Base-by-base conservation (phyloP, 1,140 invertebrate genomes). In the Drosophila melanica region DNA sequence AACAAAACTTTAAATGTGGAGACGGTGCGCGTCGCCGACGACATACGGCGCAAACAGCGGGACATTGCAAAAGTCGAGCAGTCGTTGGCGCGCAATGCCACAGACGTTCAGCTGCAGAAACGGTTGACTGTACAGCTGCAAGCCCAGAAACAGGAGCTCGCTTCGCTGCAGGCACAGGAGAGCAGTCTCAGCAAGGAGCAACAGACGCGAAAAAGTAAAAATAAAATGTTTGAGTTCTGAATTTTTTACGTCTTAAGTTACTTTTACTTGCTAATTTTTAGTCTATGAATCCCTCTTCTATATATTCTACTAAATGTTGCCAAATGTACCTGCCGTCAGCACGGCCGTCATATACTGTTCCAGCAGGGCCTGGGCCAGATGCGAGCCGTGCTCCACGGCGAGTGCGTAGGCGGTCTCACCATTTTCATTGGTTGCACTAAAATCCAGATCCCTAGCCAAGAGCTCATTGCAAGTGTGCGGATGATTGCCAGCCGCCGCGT, bases 401-500 rank as follows among this genome's bases (percentile, higher is more conserved):
- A 98, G 93, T 59, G 95, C 95, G 91, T 96, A 97, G 42, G 97
- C 97, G 77, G 96, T 96, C 81, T 97, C 94, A 78, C 95, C 94
- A 92, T 96, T 94, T 81, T 95, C 94, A 93, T 98, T 98, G 50
- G 94, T 93, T 35, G 95, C 92, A 11, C 95, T 96, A 27, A 98
- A 91, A 92, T 98, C 96, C 30, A 97, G 96, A 87, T 94, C 93
- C 30, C 94, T 92, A 5, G 92, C 92, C 33, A 98, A 93, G 37
- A 98, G 92, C 90, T 97, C 96, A 85, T 97, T 95, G 78, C 96
- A 97, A 57, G 96, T 96, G 90, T 96, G 96, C 1, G 96, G 95
- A 93, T 98, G 97, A 93, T 98, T 97, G 41, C 95, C 96, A 89
- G 95, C 94, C 10, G 96, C 96, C 39, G 97, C 97, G 93, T 97